Evolutionary conservation across 2,113 vertebrate genomes (phyloP).

Genomic region (Orycteropus afer): DNA sequence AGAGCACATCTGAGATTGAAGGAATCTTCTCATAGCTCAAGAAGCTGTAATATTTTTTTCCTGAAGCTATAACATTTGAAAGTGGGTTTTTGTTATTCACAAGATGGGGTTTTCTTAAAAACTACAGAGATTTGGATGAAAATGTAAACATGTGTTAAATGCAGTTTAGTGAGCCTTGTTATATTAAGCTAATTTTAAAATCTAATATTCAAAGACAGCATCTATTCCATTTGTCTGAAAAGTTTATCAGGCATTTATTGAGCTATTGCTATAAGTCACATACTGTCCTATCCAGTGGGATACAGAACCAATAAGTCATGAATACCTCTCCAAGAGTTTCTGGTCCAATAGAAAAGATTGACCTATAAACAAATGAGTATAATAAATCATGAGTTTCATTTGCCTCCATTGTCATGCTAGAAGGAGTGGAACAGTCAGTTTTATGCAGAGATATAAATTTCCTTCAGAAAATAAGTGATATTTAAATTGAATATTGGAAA

Average conservation of each 20-base stretch:
- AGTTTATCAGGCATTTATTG: not conserved
- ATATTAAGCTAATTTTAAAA: not conserved
- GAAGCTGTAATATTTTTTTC: not conserved
- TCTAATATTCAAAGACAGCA: not conserved
- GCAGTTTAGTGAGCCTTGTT: not conserved
- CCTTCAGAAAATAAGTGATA: not conserved
- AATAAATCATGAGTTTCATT: slow-evolving; percentile 30
- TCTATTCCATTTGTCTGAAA: slow-evolving; percentile 31
- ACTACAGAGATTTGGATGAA: slow-evolving; percentile 4
- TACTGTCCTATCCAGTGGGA: not conserved
- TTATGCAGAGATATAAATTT: not conserved
- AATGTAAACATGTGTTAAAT: slow-evolving; percentile 31
- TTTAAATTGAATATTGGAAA: not conserved
- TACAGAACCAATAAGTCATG: not conserved
- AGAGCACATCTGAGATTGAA: not conserved
- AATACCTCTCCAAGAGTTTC: not conserved
- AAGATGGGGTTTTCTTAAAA: slow-evolving; percentile 44
- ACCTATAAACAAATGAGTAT: not conserved
- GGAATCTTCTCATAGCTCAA: not conserved
- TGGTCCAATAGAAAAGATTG: not conserved
- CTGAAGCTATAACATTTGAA: not conserved
- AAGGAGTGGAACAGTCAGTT: not conserved
- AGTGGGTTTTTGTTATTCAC: slow-evolving; percentile 26
- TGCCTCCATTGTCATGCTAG: not conserved
- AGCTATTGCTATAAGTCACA: not conserved